phyloP scores from a whole-genome alignment of 2,888 invertebrate genomes.

The Eristalinus sepulchralis region DNA sequence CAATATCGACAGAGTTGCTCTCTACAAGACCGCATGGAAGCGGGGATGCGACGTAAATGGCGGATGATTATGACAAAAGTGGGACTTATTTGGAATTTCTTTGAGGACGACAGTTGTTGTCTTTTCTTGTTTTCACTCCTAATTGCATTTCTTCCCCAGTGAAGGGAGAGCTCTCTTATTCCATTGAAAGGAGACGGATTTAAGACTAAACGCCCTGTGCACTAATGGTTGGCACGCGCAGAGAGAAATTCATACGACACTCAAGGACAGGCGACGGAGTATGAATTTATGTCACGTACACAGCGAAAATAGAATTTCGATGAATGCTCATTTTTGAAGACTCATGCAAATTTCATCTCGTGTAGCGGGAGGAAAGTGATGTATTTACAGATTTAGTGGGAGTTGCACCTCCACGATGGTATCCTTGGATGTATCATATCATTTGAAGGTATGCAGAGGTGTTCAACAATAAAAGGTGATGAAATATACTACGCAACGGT shows the following conservation, averaged over 20 bases:
- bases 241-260: background rate
- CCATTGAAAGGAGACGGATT: background rate
- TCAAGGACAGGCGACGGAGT: background rate
- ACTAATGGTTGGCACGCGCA: background rate
- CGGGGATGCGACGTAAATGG: background rate
- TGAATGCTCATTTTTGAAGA: background rate
- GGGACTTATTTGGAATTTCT: background rate
- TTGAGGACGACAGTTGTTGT: background rate
- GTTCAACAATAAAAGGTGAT: too few relatives aligned
- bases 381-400: too few relatives aligned
- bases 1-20: background rate
- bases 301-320: background rate
- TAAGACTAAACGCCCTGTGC: background rate
- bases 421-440: too few relatives aligned
- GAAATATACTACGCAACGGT: too few relatives aligned
- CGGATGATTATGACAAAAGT: background rate
- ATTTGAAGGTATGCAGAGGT: too few relatives aligned
- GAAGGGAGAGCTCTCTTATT: background rate
- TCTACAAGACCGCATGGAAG: background rate
- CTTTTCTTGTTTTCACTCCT: background rate
- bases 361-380: too few relatives aligned
- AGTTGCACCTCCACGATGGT: too few relatives aligned
- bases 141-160: background rate
- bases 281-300: background rate
- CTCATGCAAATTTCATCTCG: background rate